Evolutionary conservation across 2,888 invertebrate species (phyloP).

Genomic region (Oxyteleia sp.): DNA sequence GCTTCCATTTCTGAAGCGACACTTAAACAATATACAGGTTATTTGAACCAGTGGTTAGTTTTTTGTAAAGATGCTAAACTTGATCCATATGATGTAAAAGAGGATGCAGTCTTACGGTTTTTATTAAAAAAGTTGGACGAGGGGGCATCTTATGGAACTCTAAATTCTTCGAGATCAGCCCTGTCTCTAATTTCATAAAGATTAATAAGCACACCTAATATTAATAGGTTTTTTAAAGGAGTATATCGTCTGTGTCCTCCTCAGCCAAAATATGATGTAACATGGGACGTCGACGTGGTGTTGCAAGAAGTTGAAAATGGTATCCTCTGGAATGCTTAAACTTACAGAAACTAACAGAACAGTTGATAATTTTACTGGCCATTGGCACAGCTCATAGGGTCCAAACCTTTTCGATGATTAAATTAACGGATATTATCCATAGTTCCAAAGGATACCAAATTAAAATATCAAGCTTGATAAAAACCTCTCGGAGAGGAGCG

Average conservation of each 20-base stretch:
- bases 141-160: constrained; percentile 8
- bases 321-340: not conserved
- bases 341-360: not conserved
- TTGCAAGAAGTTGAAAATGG: constrained; percentile 27
- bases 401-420: constrained; percentile 13
- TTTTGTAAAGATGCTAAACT: no score
- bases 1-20: no score
- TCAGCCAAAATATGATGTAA: constrained; percentile 41
- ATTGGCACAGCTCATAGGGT: constrained; percentile 44
- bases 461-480: constrained; percentile 28
- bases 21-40: constrained; percentile 1
- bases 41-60: constrained; percentile 71
- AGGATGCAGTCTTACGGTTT: not conserved
- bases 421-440: not conserved
- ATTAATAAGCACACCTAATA: constrained; percentile 13
- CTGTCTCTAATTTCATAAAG: constrained; percentile 31
- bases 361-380: constrained; percentile 8
- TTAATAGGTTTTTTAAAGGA: constrained; percentile 47
- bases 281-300: constrained; percentile 47
- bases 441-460: constrained; percentile 19
- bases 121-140: constrained; percentile 25
- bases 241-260: constrained; percentile 32
- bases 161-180: constrained; percentile 58
- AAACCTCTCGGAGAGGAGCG: constrained; percentile 36
- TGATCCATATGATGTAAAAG: constrained; percentile 5